Base-by-base conservation (phyloP, 1,140 invertebrate genomes). In the Cyrtorhinus lividipennis region DNA sequence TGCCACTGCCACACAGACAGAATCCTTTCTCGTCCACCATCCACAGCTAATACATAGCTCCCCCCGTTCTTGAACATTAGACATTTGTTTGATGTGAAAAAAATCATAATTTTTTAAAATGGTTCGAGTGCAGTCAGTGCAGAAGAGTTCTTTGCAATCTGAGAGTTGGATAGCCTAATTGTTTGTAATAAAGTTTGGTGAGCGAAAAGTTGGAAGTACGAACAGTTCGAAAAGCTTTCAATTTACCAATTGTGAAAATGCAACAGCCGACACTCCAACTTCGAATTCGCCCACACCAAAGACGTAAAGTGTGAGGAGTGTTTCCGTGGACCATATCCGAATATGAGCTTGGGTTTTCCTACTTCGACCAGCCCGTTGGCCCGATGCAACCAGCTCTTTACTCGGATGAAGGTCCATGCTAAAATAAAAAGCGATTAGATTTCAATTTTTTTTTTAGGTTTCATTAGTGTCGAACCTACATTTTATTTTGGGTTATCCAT, bases 241-340 rank as follows among this genome's bases (percentile, higher is more conserved):
- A 44, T n/a, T 77, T 74, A 88, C 87, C 75, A 88, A 72, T 71
- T 91, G 86, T 0, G 92, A 95, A 75, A 96, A 97, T 0, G 89
- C 88, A 0, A 95, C 80, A 3, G 90, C 90, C 0, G 88, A 84
- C 2, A 95, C 89, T 1, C 91, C 91, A 62, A 88, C 81, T 68
- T 95, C 89, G 70, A 95, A 87, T 71, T 94, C 90, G 0, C 87
- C 87, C 83, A 91, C 90, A 12, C 91, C 88, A 66, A 95, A 91
- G 12, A 95, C 88, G 71, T 92, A 90, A 5, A 95, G 76, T 0
- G 93, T 96, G 69, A 90, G 84, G 61, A 97, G 76, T 20, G 88
- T 93, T 70, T 93, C 88, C 0, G 90, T 90, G 68, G 91, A 91
- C 93, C 93, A 97, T 65, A 97, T 90, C 38, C 92, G 80, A 8